Evolutionary conservation across 2,888 invertebrate genomes (phyloP).

Genomic region (Drosophila leonis): DNA sequence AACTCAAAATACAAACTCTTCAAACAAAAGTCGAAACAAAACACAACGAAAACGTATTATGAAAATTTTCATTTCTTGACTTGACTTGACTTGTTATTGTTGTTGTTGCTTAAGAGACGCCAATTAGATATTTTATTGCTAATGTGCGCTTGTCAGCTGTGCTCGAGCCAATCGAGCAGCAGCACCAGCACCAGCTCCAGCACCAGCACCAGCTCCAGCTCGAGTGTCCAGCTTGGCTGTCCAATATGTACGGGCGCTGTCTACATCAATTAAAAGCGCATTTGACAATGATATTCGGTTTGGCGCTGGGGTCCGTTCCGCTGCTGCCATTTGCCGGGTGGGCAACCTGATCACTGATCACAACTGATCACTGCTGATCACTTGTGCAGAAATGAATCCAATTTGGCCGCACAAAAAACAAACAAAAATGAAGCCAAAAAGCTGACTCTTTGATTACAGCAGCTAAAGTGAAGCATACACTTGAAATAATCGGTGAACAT

Average conservation of each 20-base stretch:
- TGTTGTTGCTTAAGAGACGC: conserved; percentile 63
- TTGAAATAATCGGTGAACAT: conserved; percentile 6
- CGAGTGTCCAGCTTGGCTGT: conserved; percentile 73
- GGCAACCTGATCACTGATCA: conserved; percentile 45
- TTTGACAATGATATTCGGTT: conserved; percentile 80
- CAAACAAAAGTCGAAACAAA: conserved; percentile 63
- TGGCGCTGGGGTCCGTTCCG: conserved; percentile 23
- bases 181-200: conserved; percentile 24
- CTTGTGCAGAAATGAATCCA: conserved; percentile 44
- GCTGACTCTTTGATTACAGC: conserved; percentile 31
- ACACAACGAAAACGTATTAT: conserved; percentile 51
- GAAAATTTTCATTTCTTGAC: conserved; percentile 66
- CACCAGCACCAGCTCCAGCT: conserved; percentile 25
- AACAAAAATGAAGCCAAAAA: conserved; percentile 3
- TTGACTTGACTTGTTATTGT: conserved; percentile 31
- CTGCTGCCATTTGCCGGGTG: conserved; percentile 40
- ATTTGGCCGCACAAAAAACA: conserved; percentile 30
- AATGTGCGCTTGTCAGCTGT: conserved; percentile 76
- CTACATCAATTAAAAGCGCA: conserved; percentile 81
- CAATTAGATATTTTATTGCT: conserved; percentile 83
- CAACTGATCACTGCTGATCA: conserved; percentile 19
- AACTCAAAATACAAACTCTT: no score
- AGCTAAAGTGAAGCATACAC: conserved; percentile 17
- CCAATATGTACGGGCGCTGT: conserved; percentile 77
- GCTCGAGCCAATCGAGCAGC: conserved; percentile 9